Evolutionary conservation across 2,113 vertebrate genomes (phyloP).

Genomic region (Ictidomys tridecemlineatus): DNA sequence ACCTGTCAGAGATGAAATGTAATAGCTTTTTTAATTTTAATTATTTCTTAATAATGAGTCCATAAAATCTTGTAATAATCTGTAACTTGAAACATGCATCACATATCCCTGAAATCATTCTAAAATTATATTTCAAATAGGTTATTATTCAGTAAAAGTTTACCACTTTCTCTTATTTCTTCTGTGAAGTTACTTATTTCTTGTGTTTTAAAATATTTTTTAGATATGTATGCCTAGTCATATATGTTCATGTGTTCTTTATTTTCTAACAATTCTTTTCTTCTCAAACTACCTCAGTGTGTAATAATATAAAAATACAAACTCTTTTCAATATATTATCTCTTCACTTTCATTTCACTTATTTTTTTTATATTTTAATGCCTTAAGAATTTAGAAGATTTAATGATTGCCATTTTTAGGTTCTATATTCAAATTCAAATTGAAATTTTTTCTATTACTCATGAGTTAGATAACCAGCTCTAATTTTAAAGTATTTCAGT

Average conservation of each 20-base stretch:
- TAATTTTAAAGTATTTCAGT: neutral
- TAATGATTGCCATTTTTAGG: neutral
- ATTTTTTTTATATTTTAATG: neutral
- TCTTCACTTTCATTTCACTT: neutral
- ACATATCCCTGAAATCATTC: neutral
- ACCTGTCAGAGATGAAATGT: neutral
- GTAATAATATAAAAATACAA: neutral
- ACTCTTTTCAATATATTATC: neutral
- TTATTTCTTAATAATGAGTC: neutral
- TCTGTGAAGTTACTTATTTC: neutral
- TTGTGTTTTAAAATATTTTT: neutral
- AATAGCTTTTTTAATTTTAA: neutral
- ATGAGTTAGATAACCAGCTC: neutral
- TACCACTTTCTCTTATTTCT: neutral
- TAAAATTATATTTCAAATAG: neutral
- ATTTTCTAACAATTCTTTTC: neutral
- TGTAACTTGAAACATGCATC: neutral
- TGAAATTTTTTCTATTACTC: neutral
- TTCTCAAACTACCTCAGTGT: neutral
- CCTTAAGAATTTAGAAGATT: neutral
- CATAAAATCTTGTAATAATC: neutral
- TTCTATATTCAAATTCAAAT: neutral
- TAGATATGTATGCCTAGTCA: neutral
- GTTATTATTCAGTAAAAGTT: neutral
- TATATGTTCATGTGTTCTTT: neutral